phyloP scores from a whole-genome alignment of 2,888 invertebrate genomes.

The Latrodectus elegans region DNA sequence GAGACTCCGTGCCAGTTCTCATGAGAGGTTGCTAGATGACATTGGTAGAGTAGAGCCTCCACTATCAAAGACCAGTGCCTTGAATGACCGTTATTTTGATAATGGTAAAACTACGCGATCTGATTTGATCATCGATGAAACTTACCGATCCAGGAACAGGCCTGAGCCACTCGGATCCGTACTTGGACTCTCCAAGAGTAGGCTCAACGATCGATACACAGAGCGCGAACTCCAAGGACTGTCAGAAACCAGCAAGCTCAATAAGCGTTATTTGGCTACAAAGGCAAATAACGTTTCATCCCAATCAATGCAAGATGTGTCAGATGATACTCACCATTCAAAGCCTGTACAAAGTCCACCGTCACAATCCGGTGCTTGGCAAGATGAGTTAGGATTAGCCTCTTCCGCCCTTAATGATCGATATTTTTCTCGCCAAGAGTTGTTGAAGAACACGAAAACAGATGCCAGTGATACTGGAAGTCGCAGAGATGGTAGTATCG shows the following conservation, averaged over 20 bases:
- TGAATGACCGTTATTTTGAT: constrained; percentile 74
- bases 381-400: constrained; percentile 71
- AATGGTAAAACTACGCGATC: constrained; percentile 44
- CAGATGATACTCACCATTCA: constrained; percentile 29
- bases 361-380: constrained; percentile 51
- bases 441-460: constrained; percentile 69
- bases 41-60: constrained; percentile 61
- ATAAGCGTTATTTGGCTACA: constrained; percentile 73
- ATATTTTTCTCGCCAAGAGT: constrained; percentile 81
- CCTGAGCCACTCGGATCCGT: constrained; percentile 23
- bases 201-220: constrained; percentile 87
- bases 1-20: constrained; percentile 73
- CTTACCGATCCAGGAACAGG: constrained; percentile 11
- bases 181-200: constrained; percentile 85
- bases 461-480: constrained; percentile 69
- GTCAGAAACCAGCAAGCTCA: constrained; percentile 74
- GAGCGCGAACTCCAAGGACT: constrained; percentile 71
- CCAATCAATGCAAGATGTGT: not conserved
- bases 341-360: constrained; percentile 27
- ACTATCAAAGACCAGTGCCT: constrained; percentile 73
- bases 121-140: constrained; percentile 46
- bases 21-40: constrained; percentile 73
- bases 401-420: constrained; percentile 88
- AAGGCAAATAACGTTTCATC: constrained; percentile 16
- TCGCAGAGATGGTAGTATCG: constrained; percentile 34